Base-by-base conservation (phyloP, 2,888 invertebrate species). In the Chironomus riparius region DNA sequence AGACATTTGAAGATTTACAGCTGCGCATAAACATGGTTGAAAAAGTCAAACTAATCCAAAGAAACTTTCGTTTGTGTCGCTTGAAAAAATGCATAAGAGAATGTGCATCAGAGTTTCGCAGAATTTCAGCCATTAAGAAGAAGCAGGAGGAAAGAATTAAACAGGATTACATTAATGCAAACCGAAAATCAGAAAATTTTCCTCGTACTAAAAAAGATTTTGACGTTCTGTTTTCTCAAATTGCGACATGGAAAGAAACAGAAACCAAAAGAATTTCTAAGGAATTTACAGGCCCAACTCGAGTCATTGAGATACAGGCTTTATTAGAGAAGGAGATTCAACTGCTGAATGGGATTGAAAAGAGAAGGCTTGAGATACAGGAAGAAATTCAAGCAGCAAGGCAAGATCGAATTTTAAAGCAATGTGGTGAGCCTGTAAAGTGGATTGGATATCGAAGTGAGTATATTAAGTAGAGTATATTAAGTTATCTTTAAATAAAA, bases 391-490 rank as follows among this genome's bases (percentile, higher is more conserved):
- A 86, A 78, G 87, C 88, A 78, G 87, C 87, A 76, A 88, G 86
- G 78, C 87, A 89, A 72, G 85, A 88, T 69, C 85, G 86, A 77
- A 88, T 92, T 80, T 85, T 94, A 65, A 88, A 89, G 78, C 86
- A 87, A 79, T 87, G 92, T 80, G 89, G 91, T 3, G 87, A 88
- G 78, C 92, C 96, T 0, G 87, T 92, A 62, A 88, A 88, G 76
- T 94, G 94, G 92, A 87, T 87, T 77, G 90, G 91, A 47, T 89
- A 89, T 79, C 91, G 91, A 80, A 91, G 90, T 21, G 86, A 85
- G 48, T 48, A 5, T n/a, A n/a, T 24, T 2, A 24, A 2, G 2
- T 24, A 24, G 3, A 3, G 22, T 24, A 3, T 24, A 3, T 3
- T 24, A 2, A 24, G 2, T 24, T 24, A 3, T 24, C 22, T 24